Evolutionary conservation across 2,113 vertebrate genomes (phyloP).

Genomic region (Peucedramus taeniatus): DNA sequence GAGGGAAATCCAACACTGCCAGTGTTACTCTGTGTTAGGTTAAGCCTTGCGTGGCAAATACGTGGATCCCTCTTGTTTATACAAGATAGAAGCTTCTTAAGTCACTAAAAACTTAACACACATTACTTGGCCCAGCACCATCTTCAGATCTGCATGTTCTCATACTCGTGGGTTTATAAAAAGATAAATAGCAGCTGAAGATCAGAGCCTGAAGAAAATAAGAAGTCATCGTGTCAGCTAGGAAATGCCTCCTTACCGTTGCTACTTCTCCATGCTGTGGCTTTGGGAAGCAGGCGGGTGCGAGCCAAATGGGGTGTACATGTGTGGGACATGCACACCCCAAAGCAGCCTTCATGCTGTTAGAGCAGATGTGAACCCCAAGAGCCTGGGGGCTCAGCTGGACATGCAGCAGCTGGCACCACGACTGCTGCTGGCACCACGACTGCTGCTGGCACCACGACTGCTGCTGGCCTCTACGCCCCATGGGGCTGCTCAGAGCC

Average conservation of each 20-base stretch:
- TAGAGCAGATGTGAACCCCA: not conserved
- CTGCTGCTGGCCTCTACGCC: not conserved
- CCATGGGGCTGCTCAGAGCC: not conserved
- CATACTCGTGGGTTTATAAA: conserved; percentile 23
- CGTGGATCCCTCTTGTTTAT: conserved; percentile 5
- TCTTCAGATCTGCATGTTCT: conserved; percentile 44
- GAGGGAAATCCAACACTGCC: not conserved
- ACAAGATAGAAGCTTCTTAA: conserved; percentile 52
- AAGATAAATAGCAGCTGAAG: conserved; percentile 37
- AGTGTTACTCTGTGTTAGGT: not conserved
- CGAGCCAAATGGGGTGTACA: not conserved
- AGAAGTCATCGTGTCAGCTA: not conserved
- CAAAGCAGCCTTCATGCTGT: conserved; percentile 9
- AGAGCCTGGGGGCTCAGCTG: not conserved
- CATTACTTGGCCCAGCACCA: conserved; percentile 59
- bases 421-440: not conserved
- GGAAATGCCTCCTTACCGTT: not conserved
- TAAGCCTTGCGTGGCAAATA: not conserved
- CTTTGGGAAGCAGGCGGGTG: not conserved
- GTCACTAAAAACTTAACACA: conserved; percentile 40
- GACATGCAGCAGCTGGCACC: not conserved
- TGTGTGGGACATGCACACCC: not conserved
- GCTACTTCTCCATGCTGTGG: not conserved
- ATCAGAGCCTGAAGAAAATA: conserved; percentile 45
- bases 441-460: not conserved